Conservation (phyloP, 2,888 invertebrate genomes). For the Drosophila niveifrons region DNA sequence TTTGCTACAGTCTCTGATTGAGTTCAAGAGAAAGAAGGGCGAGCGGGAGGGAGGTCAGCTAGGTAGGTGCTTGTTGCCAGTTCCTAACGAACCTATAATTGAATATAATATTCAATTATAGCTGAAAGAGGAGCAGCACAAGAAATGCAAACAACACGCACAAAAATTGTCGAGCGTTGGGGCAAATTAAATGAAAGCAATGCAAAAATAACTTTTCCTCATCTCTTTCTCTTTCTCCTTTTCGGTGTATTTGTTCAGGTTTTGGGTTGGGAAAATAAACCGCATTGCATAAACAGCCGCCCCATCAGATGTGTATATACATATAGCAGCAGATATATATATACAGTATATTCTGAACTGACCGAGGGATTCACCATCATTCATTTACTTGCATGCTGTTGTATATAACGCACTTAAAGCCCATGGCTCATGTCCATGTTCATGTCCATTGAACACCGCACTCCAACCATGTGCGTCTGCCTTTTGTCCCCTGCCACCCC, state of each 20-base stretch:
- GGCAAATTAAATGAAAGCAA: constrained; percentile 55
- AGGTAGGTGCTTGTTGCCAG: constrained; percentile 15
- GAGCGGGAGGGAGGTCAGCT: neutral
- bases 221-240: constrained; percentile 1
- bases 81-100: constrained; percentile 68
- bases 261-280: constrained; percentile 43
- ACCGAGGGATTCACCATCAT: constrained; percentile 30
- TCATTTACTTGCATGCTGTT: constrained; percentile 42
- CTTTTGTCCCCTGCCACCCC: constrained; percentile 8
- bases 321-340: constrained; percentile 5
- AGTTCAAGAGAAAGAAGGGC: neutral
- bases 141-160: constrained; percentile 39
- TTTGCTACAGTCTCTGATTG: constrained; percentile 20
- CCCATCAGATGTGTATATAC: constrained; percentile 35
- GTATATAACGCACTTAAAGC: constrained; percentile 63
- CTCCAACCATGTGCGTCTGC: constrained; percentile 20
- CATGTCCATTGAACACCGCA: constrained; percentile 55
- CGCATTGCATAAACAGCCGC: constrained; percentile 62
- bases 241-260: constrained; percentile 16
- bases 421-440: constrained; percentile 66
- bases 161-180: constrained; percentile 27
- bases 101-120: constrained; percentile 75
- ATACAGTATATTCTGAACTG: constrained; percentile 24
- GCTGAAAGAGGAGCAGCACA: constrained; percentile 32
- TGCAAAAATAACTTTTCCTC: constrained; percentile 16